Conservation (phyloP, 2,113 vertebrate genomes). For the Jaculus jaculus region DNA sequence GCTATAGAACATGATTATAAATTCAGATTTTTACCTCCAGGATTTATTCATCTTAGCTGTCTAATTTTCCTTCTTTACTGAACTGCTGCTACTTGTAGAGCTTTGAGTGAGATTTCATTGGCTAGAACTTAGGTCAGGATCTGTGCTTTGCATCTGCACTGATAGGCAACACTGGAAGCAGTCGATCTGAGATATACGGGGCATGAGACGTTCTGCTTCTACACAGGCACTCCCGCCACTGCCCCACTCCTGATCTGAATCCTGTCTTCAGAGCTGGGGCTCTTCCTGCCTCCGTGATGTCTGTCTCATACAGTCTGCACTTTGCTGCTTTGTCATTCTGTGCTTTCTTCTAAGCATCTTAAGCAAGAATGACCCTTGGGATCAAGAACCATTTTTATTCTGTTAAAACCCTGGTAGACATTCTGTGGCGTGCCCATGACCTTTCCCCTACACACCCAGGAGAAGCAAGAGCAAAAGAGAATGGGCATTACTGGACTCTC, state of each 20-base stretch:
- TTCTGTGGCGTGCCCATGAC: not conserved
- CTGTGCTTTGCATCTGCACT: not conserved
- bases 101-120: slow-evolving; percentile 38
- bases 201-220: not conserved
- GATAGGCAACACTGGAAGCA: not conserved
- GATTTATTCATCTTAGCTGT: slow-evolving; percentile 7
- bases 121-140: slow-evolving; percentile 25
- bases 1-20: not conserved
- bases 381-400: not conserved
- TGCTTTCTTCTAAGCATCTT: not conserved
- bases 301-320: not conserved
- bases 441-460: not conserved
- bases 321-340: not conserved
- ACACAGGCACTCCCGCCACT: not conserved
- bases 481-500: not conserved
- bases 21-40: not conserved
- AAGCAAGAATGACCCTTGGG: not conserved
- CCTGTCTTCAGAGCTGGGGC: not conserved
- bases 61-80: slow-evolving; percentile 7
- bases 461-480: not conserved
- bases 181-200: not conserved
- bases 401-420: not conserved
- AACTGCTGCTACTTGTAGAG: not conserved
- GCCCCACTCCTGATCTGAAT: not conserved
- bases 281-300: not conserved